Conservation (phyloP, 2,888 invertebrate species). For the Tanaodytes sp. region DNA sequence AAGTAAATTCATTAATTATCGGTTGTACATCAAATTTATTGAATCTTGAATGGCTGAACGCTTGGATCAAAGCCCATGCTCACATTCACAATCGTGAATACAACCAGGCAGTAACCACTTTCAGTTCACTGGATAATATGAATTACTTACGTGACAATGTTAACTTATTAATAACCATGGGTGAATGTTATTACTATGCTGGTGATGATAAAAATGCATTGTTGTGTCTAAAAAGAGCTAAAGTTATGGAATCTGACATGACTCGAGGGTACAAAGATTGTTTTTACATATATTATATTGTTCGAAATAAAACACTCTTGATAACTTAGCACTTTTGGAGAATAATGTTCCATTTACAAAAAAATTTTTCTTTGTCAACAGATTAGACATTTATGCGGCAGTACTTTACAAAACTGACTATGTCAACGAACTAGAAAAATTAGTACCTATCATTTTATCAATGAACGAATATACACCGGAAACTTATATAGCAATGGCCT, state of each 20-base stretch:
- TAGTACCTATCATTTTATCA: conserved; percentile 75
- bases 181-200: conserved; percentile 76
- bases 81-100: conserved; percentile 81
- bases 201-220: conserved; percentile 46
- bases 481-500: conserved; percentile 85
- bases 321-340: too few relatives aligned
- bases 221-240: conserved; percentile 74
- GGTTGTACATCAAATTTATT: conserved; percentile 73
- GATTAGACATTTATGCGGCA: conserved; percentile 80
- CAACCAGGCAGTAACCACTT: conserved; percentile 78
- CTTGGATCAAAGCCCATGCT: conserved; percentile 79
- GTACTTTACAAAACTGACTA: conserved; percentile 77
- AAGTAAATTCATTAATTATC: conserved; percentile 82
- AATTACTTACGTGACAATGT: conserved; percentile 80
- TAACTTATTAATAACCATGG: conserved; percentile 79
- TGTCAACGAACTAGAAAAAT: conserved; percentile 77
- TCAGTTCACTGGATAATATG: conserved; percentile 80
- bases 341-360: too few relatives aligned
- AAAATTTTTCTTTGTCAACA: too few relatives aligned
- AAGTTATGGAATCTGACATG: conserved; percentile 68
- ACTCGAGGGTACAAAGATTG: conserved; percentile 68
- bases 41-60: conserved; percentile 76
- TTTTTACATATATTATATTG: conserved; percentile 1
- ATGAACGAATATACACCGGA: conserved; percentile 77
- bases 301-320: too few relatives aligned